Evolutionary conservation across 2,888 invertebrate species (phyloP).

Genomic region (Allacma fusca): DNA sequence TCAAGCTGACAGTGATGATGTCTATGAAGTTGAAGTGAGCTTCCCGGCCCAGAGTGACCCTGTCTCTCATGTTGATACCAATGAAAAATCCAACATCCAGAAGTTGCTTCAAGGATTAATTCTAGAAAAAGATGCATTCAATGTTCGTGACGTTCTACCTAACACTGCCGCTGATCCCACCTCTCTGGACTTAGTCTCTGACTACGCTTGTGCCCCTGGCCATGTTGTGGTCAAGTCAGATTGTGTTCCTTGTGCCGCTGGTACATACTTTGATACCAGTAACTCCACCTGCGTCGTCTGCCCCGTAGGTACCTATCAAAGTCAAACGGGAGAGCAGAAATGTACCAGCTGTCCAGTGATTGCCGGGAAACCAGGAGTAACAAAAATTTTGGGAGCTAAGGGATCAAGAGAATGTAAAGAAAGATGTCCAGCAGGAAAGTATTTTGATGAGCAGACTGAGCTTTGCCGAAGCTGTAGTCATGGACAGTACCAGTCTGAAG

Average conservation of each 20-base stretch:
- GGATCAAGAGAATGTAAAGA: conserved; percentile 69
- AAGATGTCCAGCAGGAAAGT: conserved; percentile 92
- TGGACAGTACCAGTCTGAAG: conserved; percentile 89
- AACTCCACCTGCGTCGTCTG: conserved; percentile 83
- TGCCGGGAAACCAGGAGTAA: conserved; percentile 88
- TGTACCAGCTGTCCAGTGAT: conserved; percentile 90
- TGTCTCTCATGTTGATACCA: conserved; percentile 83
- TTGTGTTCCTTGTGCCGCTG: conserved; percentile 83
- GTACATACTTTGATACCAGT: conserved; percentile 80
- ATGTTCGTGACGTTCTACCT: conserved; percentile 89
- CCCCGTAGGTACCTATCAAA: conserved; percentile 90
- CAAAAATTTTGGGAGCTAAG: conserved; percentile 84
- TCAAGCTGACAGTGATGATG: conserved; percentile 72
- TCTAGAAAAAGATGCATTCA: conserved; percentile 91
- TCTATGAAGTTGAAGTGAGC: conserved; percentile 81
- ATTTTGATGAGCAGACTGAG: conserved; percentile 82
- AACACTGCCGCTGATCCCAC: conserved; percentile 95
- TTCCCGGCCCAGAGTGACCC: conserved; percentile 91
- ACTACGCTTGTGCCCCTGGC: conserved; percentile 90
- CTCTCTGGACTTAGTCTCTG: conserved; percentile 83
- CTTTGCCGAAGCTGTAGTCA: conserved; percentile 91
- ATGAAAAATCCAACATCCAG: conserved; percentile 85
- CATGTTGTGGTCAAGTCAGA: conserved; percentile 80
- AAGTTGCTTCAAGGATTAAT: conserved; percentile 86
- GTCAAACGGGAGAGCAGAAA: conserved; percentile 86